Conservation (phyloP, 2,113 vertebrate genomes). For the Syngnathus scovelli region DNA sequence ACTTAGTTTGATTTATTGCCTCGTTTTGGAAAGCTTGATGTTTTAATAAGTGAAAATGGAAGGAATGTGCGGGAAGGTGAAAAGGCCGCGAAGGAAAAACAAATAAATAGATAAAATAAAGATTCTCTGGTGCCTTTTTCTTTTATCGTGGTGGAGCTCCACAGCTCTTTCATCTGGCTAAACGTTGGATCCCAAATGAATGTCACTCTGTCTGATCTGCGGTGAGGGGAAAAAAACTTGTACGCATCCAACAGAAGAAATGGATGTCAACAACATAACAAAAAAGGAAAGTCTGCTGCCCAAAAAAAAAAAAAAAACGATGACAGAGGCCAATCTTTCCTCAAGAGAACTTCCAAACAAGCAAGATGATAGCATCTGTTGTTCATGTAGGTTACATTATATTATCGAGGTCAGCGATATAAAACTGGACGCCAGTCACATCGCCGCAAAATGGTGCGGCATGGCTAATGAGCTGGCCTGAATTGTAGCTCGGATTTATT, state of each 20-base stretch:
- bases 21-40: constrained; percentile 74
- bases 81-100: constrained; percentile 71
- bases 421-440: no score
- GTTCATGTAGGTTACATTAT: neutral
- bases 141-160: constrained; percentile 52
- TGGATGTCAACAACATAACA: constrained; percentile 49
- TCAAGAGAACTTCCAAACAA: neutral
- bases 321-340: constrained; percentile 11
- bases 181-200: constrained; percentile 53
- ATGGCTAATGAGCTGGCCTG: no score
- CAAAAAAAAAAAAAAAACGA: neutral
- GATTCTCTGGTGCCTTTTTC: constrained; percentile 30
- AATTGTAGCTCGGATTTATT: no score
- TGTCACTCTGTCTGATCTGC: constrained; percentile 64
- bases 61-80: constrained; percentile 42
- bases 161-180: constrained; percentile 60
- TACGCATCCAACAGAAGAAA: constrained; percentile 44
- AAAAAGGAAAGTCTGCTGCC: neutral
- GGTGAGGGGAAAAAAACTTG: constrained; percentile 23
- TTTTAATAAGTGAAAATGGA: constrained; percentile 71
- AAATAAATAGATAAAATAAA: constrained; percentile 46
- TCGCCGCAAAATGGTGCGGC: no score
- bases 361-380: neutral
- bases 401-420: no score
- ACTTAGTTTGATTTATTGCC: constrained; percentile 76